phyloP scores from a whole-genome alignment of 2,797 vertebrate species.

The Lycodopsis pacificus region DNA sequence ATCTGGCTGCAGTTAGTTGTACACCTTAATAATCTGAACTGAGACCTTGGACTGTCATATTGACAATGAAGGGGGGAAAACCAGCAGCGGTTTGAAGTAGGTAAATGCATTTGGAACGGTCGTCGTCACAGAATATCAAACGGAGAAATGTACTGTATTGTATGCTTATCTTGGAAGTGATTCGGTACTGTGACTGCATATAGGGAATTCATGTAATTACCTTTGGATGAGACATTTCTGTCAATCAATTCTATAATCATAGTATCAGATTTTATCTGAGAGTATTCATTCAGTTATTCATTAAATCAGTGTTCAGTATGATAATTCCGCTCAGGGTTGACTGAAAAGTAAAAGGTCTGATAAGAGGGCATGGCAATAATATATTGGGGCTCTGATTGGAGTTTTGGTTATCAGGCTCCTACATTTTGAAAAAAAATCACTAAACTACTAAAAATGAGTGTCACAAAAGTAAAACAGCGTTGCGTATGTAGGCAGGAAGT shows the following conservation, averaged over 20 bases:
- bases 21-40: slow-evolving; percentile 40
- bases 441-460: background rate
- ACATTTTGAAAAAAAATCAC: background rate
- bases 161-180: slow-evolving; percentile 8
- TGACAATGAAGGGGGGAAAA: background rate
- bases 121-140: slow-evolving; percentile 22
- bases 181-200: background rate
- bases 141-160: slow-evolving; percentile 11
- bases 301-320: slow-evolving; percentile 11
- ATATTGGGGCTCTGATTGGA: slow-evolving; percentile 22
- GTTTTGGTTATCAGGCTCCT: slow-evolving; percentile 17
- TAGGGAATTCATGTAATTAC: slow-evolving; percentile 42
- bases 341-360: slow-evolving; percentile 13
- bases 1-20: slow-evolving; percentile 43
- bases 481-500: slow-evolving; percentile 5
- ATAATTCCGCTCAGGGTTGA: slow-evolving; percentile 31
- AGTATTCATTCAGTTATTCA: slow-evolving; percentile 27
- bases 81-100: background rate
- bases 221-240: slow-evolving; percentile 34
- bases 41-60: slow-evolving; percentile 53
- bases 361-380: slow-evolving; percentile 7
- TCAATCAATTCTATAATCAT: slow-evolving; percentile 32
- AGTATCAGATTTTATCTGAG: slow-evolving; percentile 43
- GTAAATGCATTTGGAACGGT: slow-evolving; percentile 22
- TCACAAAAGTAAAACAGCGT: background rate